Percentiles rank a stretch among this genome's conserved stretches.
These are phyloP conservation scores for Acronicta aceris DNA, from an alignment of 2,888 invertebrate genomes.

Conservation along the genomic window DNA sequence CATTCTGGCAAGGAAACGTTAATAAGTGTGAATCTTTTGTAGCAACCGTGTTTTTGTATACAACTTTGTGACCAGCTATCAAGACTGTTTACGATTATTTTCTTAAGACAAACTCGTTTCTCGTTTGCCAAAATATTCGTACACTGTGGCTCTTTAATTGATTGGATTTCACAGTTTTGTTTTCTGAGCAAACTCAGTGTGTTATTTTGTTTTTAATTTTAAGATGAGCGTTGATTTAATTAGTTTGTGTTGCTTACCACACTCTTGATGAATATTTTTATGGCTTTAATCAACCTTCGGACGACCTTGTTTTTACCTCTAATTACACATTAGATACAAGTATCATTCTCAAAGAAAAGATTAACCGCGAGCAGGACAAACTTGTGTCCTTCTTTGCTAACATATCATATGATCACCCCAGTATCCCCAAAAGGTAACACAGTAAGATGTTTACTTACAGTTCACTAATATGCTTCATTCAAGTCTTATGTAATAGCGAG, in stretches of 20 bases:
- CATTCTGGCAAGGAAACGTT: slow-evolving; percentile 41
- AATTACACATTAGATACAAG: too few relatives aligned
- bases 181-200: slow-evolving; percentile 2
- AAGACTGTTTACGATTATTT: slow-evolving; percentile 39
- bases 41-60: slow-evolving; percentile 22
- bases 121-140: slow-evolving; percentile 32
- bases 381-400: too few relatives aligned
- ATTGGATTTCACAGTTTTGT: slow-evolving; percentile 16
- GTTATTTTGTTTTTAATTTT: slow-evolving; percentile 7
- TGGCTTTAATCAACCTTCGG: slow-evolving; percentile 3
- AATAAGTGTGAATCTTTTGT: slow-evolving; percentile 36
- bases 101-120: slow-evolving; percentile 39
- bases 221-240: slow-evolving; percentile 8
- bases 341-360: too few relatives aligned
- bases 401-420: too few relatives aligned
- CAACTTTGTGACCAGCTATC: slow-evolving; percentile 27
- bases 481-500: too few relatives aligned
- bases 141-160: slow-evolving; percentile 24
- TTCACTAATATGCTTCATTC: too few relatives aligned
- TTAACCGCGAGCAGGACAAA: too few relatives aligned
- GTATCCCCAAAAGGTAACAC: too few relatives aligned
- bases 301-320: neutral
- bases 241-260: slow-evolving; percentile 3
- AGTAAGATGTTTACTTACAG: too few relatives aligned
- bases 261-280: neutral